Conservation (phyloP, 1,140 invertebrate species). For the Eurosta solidaginis region DNA sequence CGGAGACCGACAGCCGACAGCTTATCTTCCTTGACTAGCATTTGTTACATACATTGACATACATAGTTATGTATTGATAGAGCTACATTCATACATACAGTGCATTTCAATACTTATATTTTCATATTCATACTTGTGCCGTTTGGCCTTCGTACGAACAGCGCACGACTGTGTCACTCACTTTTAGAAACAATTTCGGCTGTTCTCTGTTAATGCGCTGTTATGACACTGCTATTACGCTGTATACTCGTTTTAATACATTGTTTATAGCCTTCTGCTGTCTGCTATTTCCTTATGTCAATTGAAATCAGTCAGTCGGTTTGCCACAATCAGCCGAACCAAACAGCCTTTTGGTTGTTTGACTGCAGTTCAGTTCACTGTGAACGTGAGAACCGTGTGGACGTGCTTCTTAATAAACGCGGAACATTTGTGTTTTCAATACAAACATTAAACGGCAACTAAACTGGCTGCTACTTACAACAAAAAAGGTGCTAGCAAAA, state of each 20-base stretch:
- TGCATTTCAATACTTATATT: not conserved
- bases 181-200: not conserved
- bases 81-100: too few relatives aligned
- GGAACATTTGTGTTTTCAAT: constrained; percentile 30
- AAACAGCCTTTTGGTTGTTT: constrained; percentile 27
- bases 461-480: not conserved
- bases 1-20: too few relatives aligned
- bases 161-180: not conserved
- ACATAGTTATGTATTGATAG: not conserved
- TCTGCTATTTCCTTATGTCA: constrained; percentile 29
- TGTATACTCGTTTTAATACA: too few relatives aligned
- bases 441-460: constrained; percentile 3
- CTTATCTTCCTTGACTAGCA: not conserved
- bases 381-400: constrained; percentile 52
- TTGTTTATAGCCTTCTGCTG: constrained; percentile 21
- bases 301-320: constrained; percentile 35
- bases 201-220: not conserved
- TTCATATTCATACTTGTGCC: not conserved
- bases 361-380: constrained; percentile 44
- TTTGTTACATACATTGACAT: not conserved
- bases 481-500: not conserved
- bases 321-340: constrained; percentile 36
- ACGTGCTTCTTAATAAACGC: constrained; percentile 39
- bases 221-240: not conserved
- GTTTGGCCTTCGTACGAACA: not conserved